Evolutionary conservation across 2,888 invertebrate genomes (phyloP).

Genomic region (Nomada ruficornis): DNA sequence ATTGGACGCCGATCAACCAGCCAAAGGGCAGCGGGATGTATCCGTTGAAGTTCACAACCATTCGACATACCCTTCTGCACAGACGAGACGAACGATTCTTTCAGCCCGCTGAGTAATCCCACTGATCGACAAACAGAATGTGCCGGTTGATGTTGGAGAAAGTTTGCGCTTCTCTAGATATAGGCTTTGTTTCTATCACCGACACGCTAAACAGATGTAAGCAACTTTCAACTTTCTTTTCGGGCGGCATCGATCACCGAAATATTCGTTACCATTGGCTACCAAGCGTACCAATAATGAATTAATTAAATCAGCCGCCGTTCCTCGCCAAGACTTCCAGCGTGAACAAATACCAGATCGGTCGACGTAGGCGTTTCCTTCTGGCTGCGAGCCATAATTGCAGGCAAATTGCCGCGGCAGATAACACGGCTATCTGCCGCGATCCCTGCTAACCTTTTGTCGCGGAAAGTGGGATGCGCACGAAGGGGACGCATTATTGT

Average conservation of each 20-base stretch:
- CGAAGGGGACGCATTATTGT: conserved; percentile 58
- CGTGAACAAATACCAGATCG: no score
- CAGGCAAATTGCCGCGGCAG: conserved; percentile 6
- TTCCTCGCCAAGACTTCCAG: no score
- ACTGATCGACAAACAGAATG: no score
- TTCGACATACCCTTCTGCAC: background rate
- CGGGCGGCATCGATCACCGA: background rate
- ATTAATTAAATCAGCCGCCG: no score
- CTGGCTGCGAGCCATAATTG: background rate
- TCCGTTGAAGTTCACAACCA: background rate
- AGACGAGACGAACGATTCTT: background rate
- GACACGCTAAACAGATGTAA: background rate
- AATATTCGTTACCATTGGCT: background rate
- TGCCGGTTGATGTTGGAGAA: background rate
- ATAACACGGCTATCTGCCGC: conserved; percentile 31
- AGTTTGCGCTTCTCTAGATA: conserved; percentile 10
- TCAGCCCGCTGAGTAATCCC: background rate
- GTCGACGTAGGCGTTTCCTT: no score
- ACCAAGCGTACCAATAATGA: no score
- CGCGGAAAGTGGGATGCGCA: conserved; percentile 55
- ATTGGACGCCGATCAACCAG: conserved; percentile 27
- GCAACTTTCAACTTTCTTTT: conserved; percentile 26
- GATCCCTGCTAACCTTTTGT: conserved; percentile 58
- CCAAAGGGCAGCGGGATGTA: conserved; percentile 40
- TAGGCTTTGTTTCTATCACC: background rate